Conservation (phyloP, 2,797 vertebrate species). For the Australoheros facetus region DNA sequence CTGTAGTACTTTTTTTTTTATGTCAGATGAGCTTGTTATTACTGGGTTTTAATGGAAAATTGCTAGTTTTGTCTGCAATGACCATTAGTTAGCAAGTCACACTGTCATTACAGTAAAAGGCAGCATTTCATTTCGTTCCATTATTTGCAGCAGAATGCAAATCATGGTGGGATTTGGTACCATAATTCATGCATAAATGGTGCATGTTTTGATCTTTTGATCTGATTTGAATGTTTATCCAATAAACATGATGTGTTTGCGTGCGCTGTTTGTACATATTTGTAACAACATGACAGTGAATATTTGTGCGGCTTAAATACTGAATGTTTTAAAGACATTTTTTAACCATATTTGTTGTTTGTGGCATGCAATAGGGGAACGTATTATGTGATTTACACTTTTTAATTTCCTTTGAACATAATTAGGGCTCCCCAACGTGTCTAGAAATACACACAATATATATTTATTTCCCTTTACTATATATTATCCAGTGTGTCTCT, state of each 20-base stretch:
- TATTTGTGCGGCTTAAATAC: constrained; percentile 13
- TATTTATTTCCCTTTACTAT: background rate
- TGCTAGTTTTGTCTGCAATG: constrained; percentile 34
- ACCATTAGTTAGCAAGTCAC: constrained; percentile 24
- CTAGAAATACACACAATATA: background rate
- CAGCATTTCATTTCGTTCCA: constrained; percentile 34
- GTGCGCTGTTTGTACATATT: constrained; percentile 7
- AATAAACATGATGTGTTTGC: constrained; percentile 35
- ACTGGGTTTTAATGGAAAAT: constrained; percentile 26
- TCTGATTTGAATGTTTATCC: constrained; percentile 50
- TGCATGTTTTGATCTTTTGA: constrained; percentile 51
- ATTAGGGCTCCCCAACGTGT: background rate
- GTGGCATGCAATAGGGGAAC: background rate
- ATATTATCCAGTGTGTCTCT: background rate
- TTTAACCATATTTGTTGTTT: constrained; percentile 2
- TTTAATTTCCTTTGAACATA: background rate
- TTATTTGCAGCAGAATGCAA: constrained; percentile 52
- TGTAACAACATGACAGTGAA: background rate
- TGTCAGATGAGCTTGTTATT: constrained; percentile 15
- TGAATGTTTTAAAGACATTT: constrained; percentile 29
- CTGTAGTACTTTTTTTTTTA: background rate
- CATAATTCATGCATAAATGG: constrained; percentile 45
- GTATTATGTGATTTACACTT: background rate
- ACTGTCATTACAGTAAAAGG: constrained; percentile 21
- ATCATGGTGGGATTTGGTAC: constrained; percentile 16